phyloP scores from a whole-genome alignment of 2,888 invertebrate genomes.

The Euzetes globulus region DNA sequence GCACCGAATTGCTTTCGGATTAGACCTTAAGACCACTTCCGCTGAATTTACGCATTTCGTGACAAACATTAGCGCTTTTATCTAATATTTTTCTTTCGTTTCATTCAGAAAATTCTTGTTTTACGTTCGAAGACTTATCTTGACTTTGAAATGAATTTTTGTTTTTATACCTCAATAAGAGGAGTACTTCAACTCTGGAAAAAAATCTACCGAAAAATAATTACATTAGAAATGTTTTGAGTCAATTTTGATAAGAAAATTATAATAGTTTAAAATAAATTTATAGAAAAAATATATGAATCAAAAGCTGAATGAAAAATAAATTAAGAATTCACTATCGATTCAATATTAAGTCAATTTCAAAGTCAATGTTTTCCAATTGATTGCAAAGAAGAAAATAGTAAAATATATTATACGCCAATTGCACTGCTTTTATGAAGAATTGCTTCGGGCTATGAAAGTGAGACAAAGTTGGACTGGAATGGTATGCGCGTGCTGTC shows the following conservation, averaged over 20 bases:
- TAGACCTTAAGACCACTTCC: slow-evolving; percentile 16
- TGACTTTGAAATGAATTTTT: not conserved
- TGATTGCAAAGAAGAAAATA: slow-evolving; percentile 7
- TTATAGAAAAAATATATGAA: slow-evolving; percentile 1
- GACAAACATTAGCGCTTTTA: slow-evolving; percentile 21
- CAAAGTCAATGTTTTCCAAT: slow-evolving; percentile 16
- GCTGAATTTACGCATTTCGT: slow-evolving; percentile 17
- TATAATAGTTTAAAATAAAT: slow-evolving; percentile 8
- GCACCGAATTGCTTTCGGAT: not conserved
- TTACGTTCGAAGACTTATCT: slow-evolving; percentile 12
- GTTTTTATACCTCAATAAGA: slow-evolving; percentile 1
- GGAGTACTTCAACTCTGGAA: slow-evolving; percentile 5
- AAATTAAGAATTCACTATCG: slow-evolving; percentile 22
- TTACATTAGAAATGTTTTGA: not conserved
- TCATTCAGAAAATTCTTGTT: slow-evolving; percentile 22
- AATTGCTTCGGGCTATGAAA: slow-evolving; percentile 15
- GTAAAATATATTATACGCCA: not conserved
- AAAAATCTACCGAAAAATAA: not conserved
- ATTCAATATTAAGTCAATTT: slow-evolving; percentile 6
- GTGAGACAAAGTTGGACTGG: slow-evolving; percentile 24
- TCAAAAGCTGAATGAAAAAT: slow-evolving; percentile 23
- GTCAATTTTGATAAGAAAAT: slow-evolving; percentile 8
- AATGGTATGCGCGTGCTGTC: slow-evolving; percentile 25
- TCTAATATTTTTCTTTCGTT: not conserved
- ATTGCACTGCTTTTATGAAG: not conserved